Evolutionary conservation across 2,113 vertebrate species (phyloP).

Genomic region (Tupaia tana): DNA sequence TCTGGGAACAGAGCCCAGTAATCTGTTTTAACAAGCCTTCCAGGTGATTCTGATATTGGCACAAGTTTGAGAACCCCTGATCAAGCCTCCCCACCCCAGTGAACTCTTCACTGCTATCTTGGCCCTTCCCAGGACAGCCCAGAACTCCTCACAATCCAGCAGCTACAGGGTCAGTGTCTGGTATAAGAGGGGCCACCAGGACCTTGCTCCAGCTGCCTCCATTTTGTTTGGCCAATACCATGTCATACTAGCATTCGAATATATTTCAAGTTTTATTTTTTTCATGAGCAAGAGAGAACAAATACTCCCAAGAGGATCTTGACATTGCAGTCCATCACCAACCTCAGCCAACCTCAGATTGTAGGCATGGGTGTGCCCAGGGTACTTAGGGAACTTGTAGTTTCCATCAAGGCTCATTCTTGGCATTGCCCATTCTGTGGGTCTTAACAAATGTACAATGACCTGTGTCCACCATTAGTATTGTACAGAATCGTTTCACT

Average conservation of each 20-base stretch:
- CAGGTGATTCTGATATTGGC: not conserved
- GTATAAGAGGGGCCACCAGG: not conserved
- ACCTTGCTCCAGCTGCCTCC: not conserved
- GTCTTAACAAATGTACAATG: not conserved
- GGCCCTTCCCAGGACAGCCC: not conserved
- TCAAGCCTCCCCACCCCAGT: not conserved
- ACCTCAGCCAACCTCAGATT: too few relatives aligned
- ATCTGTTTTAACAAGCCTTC: not conserved
- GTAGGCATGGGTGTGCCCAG: too few relatives aligned
- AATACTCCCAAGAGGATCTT: too few relatives aligned
- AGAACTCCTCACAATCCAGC: not conserved
- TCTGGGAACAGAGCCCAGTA: not conserved
- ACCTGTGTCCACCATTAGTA: not conserved
- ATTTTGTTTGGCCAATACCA: not conserved
- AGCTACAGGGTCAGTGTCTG: not conserved
- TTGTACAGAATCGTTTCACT: not conserved
- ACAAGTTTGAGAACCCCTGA: not conserved
- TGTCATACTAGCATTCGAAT: not conserved
- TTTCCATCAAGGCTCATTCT: not conserved
- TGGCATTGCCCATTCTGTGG: too few relatives aligned
- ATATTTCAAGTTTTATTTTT: not conserved
- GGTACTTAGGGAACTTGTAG: not conserved
- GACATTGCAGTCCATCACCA: too few relatives aligned
- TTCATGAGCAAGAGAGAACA: too few relatives aligned
- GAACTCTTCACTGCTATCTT: not conserved